Conservation (phyloP, 2,797 vertebrate species). For the Fringilla coelebs region DNA sequence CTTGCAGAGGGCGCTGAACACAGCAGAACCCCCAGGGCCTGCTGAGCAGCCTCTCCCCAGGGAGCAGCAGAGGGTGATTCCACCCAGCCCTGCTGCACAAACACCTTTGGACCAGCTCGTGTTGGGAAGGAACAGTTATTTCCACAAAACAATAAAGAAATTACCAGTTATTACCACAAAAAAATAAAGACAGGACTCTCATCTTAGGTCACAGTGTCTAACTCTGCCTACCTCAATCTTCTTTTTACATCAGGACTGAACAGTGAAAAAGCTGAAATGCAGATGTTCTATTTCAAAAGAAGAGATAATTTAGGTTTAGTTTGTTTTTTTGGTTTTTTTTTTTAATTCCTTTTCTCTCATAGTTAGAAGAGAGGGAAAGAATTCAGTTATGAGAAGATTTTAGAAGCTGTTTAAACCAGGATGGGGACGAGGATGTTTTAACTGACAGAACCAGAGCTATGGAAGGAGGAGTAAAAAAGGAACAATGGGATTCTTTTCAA, state of each 20-base stretch:
- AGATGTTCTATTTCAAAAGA: neutral
- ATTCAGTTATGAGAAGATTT: neutral
- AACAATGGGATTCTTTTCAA: neutral
- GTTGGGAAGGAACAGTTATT: neutral
- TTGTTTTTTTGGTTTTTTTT: fast-evolving
- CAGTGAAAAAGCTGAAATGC: neutral
- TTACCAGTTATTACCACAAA: neutral
- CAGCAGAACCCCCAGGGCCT: neutral
- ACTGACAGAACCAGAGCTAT: neutral
- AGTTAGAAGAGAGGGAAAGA: neutral
- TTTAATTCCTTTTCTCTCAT: neutral
- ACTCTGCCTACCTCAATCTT: neutral
- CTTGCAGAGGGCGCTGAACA: neutral
- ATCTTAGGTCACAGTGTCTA: neutral
- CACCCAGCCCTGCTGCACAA: neutral
- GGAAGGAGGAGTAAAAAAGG: neutral
- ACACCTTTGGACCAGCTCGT: neutral
- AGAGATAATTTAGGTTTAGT: neutral
- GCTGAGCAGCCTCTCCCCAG: neutral
- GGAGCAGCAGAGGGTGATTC: neutral
- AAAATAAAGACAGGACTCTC: neutral
- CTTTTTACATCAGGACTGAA: neutral
- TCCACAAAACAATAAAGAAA: neutral
- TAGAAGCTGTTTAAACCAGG: neutral
- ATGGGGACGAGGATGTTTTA: neutral